These are phyloP conservation scores for Manis javanica DNA, from an alignment of 2,797 vertebrate species.

Conservation along the genomic window DNA sequence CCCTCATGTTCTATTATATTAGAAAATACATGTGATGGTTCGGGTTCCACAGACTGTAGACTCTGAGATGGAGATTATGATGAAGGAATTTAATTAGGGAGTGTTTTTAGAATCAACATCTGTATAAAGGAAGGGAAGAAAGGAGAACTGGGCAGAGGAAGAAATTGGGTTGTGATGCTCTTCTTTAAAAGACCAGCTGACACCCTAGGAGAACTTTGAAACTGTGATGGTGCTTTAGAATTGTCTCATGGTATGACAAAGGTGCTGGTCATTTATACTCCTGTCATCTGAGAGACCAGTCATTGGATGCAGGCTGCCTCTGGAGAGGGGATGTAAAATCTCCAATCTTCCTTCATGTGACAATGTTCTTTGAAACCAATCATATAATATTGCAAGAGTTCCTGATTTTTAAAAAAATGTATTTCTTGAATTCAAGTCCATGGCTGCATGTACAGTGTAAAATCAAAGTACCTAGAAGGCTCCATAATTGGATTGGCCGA, in stretches of 20 bases:
- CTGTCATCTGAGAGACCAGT: neutral
- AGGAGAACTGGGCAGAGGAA: neutral
- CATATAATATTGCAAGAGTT: neutral
- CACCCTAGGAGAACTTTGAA: neutral
- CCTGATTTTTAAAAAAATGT: neutral
- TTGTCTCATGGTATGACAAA: neutral
- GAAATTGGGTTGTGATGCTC: neutral
- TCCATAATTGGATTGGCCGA: neutral
- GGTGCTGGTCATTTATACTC: neutral
- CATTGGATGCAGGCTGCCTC: neutral
- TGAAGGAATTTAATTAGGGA: neutral
- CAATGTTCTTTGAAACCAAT: conserved; percentile 14
- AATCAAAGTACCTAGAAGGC: neutral
- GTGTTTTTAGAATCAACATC: neutral
- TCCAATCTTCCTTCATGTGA: neutral
- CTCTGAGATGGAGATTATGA: neutral
- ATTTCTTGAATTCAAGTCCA: conserved; percentile 10
- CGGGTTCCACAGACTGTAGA: neutral
- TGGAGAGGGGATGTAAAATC: neutral
- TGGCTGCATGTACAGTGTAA: neutral
- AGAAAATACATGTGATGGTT: neutral
- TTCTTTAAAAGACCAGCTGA: neutral
- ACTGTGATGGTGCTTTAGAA: neutral
- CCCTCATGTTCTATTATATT: neutral
- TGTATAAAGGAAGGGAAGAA: neutral